These are phyloP conservation scores for Sphaerodactylus townsendi DNA, from an alignment of 2,113 vertebrate genomes.

Conservation along the genomic window DNA sequence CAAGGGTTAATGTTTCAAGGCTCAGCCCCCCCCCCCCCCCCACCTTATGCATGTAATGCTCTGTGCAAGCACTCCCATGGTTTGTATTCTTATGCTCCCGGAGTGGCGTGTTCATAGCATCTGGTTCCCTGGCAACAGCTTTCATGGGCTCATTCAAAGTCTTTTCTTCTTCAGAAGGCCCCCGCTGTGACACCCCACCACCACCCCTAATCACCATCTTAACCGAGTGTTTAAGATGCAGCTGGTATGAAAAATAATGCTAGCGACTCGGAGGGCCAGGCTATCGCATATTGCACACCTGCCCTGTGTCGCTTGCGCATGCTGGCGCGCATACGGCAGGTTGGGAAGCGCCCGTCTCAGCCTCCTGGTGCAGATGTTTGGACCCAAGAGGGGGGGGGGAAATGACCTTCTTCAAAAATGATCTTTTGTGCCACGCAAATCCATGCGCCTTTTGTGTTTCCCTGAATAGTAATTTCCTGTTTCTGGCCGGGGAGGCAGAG, in stretches of 20 bases:
- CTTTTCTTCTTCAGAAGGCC: conserved; percentile 83
- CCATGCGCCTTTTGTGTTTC: conserved; percentile 65
- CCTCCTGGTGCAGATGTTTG: conserved; percentile 15
- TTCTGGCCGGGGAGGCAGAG: conserved; percentile 40
- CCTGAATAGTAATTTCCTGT: conserved; percentile 69
- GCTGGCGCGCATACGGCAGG: neutral
- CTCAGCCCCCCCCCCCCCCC: conserved; percentile 18
- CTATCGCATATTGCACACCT: conserved; percentile 61
- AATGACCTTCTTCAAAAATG: conserved; percentile 48
- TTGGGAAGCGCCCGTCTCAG: conserved; percentile 31
- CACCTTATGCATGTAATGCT: conserved; percentile 64
- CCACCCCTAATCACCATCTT: conserved; percentile 80
- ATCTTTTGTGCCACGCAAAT: conserved; percentile 72
- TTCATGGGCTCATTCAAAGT: conserved; percentile 83
- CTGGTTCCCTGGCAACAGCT: conserved; percentile 86
- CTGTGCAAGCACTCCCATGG: conserved; percentile 73
- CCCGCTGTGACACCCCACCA: conserved; percentile 77
- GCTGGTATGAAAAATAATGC: conserved; percentile 73
- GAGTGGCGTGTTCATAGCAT: conserved; percentile 81
- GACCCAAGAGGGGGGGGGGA: neutral
- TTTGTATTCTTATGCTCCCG: conserved; percentile 77
- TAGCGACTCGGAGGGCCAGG: conserved; percentile 45
- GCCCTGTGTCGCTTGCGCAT: conserved; percentile 40
- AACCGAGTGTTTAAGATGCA: conserved; percentile 74
- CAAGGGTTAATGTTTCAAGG: conserved; percentile 72